Evolutionary conservation across 1,140 invertebrate species (phyloP).

Genomic region (Phocides pigmalion): DNA sequence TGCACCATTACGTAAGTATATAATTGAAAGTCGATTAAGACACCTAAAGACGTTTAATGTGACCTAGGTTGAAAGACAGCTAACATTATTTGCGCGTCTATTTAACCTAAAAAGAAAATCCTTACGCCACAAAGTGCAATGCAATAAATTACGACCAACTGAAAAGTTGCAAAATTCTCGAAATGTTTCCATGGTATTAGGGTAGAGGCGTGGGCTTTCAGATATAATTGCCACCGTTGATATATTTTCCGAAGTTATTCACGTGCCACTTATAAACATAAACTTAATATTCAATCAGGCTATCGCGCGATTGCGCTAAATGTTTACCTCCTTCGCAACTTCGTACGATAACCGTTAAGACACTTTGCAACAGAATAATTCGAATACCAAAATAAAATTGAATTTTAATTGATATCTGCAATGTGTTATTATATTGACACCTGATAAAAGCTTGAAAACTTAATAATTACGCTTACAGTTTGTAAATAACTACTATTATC

Average conservation of each 20-base stretch:
- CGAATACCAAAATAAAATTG: constrained; percentile 19
- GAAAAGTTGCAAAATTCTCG: background rate
- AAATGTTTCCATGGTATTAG: constrained; percentile 4
- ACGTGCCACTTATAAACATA: constrained; percentile 7
- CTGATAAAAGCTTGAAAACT: constrained; percentile 25
- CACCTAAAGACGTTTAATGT: background rate
- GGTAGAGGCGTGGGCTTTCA: constrained; percentile 14
- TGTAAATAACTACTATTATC: background rate
- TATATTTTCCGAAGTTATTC: constrained; percentile 25
- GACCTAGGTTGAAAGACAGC: no score
- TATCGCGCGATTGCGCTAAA: constrained; percentile 20
- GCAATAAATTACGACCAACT: background rate
- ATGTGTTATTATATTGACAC: constrained; percentile 17
- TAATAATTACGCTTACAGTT: constrained; percentile 7
- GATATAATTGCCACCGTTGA: constrained; percentile 13
- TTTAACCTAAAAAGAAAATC: no score
- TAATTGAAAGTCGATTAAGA: background rate
- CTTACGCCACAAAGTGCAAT: background rate
- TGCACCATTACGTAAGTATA: no score
- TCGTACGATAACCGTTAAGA: constrained; percentile 22
- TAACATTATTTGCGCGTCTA: no score
- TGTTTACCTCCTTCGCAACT: constrained; percentile 20
- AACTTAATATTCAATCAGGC: constrained; percentile 27
- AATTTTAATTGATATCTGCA: constrained; percentile 12
- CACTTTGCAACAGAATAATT: constrained; percentile 17